Evolutionary conservation across 23 tunicate genomes (phyloP).

Genomic region (Trididemnum nubilum): DNA sequence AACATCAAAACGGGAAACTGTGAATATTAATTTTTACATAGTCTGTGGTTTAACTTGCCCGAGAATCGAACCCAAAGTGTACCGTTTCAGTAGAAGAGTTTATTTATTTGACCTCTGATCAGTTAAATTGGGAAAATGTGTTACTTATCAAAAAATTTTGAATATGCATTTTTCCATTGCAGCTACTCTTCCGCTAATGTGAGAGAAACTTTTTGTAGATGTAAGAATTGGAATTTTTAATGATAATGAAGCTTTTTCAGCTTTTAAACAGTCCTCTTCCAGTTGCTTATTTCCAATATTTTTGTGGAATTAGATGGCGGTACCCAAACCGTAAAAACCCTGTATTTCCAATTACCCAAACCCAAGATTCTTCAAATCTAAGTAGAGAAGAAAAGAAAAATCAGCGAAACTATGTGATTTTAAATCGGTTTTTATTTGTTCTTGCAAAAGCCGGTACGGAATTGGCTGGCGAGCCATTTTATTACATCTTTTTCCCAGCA

Average conservation of each 20-base stretch:
- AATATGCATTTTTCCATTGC: too few relatives aligned
- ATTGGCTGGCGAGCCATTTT: slow-evolving; percentile 84
- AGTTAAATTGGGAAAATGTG: too few relatives aligned
- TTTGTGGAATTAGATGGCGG: slow-evolving; percentile 75
- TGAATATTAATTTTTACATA: too few relatives aligned
- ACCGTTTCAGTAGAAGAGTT: too few relatives aligned
- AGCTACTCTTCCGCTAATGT: too few relatives aligned
- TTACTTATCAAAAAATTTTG: too few relatives aligned
- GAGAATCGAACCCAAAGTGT: too few relatives aligned
- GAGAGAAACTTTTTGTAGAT: too few relatives aligned
- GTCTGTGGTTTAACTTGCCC: too few relatives aligned
- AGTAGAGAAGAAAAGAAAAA: not conserved
- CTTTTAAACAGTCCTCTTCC: slow-evolving; percentile 50
- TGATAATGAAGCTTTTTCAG: slow-evolving; percentile 38
- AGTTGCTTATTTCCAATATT: slow-evolving; percentile 58
- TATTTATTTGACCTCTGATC: too few relatives aligned
- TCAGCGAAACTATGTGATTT: not conserved
- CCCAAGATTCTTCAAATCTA: not conserved
- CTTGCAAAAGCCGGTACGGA: slow-evolving; percentile 56
- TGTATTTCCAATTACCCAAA: slow-evolving; percentile 16
- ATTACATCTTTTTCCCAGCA: slow-evolving; percentile 74
- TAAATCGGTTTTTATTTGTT: slow-evolving; percentile 19
- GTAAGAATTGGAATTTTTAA: too few relatives aligned
- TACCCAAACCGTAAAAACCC: slow-evolving; percentile 31
- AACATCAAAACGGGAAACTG: too few relatives aligned